Evolutionary conservation across 2,113 vertebrate species (phyloP).

Genomic region (Taxidea taxus): DNA sequence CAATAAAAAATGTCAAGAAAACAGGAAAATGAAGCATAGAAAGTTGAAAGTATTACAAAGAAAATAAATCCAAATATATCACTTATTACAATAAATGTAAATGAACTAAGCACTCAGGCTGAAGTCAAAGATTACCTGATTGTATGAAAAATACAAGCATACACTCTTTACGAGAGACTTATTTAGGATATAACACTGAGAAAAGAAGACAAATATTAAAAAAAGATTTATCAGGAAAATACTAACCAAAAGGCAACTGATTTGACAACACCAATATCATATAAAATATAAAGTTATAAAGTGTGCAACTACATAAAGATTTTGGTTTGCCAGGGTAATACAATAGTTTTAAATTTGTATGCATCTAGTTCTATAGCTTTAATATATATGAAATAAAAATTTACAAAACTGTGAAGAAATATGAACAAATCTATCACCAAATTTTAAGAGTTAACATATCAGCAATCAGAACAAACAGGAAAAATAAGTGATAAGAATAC

Average conservation of each 20-base stretch:
- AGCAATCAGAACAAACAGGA: background rate
- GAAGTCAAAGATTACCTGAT: background rate
- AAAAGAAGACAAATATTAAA: background rate
- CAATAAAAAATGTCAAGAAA: background rate
- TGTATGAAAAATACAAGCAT: background rate
- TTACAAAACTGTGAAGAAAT: background rate
- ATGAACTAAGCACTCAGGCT: background rate
- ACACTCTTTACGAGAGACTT: background rate
- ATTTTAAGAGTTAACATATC: background rate
- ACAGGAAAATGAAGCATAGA: background rate
- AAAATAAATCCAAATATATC: background rate
- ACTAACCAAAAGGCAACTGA: background rate
- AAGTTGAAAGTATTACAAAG: background rate
- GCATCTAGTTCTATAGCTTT: background rate
- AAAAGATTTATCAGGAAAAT: background rate
- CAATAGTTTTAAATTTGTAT: background rate
- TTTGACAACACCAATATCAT: background rate
- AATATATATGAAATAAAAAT: conserved; percentile 27
- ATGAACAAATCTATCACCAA: background rate
- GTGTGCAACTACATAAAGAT: background rate
- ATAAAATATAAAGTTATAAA: background rate
- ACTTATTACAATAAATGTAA: background rate
- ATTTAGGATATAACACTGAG: background rate
- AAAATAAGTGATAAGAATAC: background rate
- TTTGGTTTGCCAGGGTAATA: background rate